Conservation (phyloP, 2,113 vertebrate genomes). For the Rhineura floridana region DNA sequence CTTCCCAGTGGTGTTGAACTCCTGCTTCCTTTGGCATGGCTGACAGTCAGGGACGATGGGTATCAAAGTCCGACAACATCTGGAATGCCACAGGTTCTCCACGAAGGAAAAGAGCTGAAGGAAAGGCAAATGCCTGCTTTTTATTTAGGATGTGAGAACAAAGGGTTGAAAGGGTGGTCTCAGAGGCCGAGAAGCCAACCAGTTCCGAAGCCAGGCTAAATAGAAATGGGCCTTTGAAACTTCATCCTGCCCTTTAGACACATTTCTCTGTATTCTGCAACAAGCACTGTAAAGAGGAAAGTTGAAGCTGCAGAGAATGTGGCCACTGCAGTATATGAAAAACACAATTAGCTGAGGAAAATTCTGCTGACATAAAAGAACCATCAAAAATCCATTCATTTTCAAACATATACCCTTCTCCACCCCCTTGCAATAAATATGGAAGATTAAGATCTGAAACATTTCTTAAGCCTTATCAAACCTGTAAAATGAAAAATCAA, state of each 20-base stretch:
- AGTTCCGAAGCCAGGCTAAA: neutral
- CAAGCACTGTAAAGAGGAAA: neutral
- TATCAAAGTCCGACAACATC: neutral
- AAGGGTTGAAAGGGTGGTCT: neutral
- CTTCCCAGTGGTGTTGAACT: no score
- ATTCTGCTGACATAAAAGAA: neutral
- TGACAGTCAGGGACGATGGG: no score
- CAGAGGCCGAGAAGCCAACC: neutral
- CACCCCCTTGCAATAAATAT: neutral
- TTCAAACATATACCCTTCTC: neutral
- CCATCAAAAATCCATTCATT: neutral
- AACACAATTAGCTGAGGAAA: slow-evolving; percentile 24
- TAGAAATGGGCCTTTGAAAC: neutral
- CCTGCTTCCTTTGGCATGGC: no score
- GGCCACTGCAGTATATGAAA: neutral
- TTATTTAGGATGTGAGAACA: neutral
- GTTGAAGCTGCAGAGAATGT: neutral
- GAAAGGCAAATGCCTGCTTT: neutral
- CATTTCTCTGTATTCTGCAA: neutral
- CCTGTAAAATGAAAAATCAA: slow-evolving; percentile 36
- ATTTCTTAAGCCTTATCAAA: slow-evolving; percentile 25
- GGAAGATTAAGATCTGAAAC: slow-evolving; percentile 22
- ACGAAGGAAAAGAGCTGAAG: neutral
- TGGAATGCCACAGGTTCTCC: no score
- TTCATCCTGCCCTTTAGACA: neutral